phyloP scores from a whole-genome alignment of 2,113 vertebrate genomes.

The Acanthochromis polyacanthus region DNA sequence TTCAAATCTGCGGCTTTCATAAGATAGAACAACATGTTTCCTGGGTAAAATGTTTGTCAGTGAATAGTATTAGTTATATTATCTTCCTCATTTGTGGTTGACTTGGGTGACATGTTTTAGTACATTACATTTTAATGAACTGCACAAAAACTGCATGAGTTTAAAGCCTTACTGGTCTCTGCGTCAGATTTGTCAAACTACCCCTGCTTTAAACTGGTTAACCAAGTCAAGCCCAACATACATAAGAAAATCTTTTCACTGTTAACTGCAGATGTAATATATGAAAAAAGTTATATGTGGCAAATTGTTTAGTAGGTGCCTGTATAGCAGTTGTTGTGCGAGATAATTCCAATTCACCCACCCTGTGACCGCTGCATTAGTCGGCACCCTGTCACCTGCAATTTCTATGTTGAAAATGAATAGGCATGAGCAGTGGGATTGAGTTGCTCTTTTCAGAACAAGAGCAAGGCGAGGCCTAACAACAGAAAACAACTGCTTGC shows the following conservation, averaged over 20 bases:
- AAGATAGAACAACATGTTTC: background rate
- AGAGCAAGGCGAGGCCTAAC: constrained; percentile 40
- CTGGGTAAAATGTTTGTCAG: background rate
- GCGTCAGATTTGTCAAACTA: too few species aligned
- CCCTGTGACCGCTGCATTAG: too few species aligned
- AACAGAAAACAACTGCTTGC: constrained; percentile 66
- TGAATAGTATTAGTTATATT: background rate
- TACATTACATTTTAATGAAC: background rate
- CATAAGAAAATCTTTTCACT: background rate
- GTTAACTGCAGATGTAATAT: background rate
- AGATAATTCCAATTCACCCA: background rate
- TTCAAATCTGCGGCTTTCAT: background rate
- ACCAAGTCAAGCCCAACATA: too few species aligned
- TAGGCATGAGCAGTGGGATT: background rate
- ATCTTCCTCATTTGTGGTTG: background rate
- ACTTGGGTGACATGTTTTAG: background rate
- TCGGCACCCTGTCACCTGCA: too few species aligned
- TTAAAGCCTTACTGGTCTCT: too few species aligned
- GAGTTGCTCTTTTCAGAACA: constrained; percentile 10
- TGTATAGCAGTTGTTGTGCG: background rate
- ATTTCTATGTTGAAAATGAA: background rate
- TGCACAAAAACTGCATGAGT: too few species aligned
- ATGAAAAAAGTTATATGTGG: background rate
- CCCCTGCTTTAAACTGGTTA: too few species aligned
- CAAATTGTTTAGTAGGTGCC: background rate